These are phyloP conservation scores for Nomada goodeniana DNA, from an alignment of 2,888 invertebrate species.

Conservation along the genomic window DNA sequence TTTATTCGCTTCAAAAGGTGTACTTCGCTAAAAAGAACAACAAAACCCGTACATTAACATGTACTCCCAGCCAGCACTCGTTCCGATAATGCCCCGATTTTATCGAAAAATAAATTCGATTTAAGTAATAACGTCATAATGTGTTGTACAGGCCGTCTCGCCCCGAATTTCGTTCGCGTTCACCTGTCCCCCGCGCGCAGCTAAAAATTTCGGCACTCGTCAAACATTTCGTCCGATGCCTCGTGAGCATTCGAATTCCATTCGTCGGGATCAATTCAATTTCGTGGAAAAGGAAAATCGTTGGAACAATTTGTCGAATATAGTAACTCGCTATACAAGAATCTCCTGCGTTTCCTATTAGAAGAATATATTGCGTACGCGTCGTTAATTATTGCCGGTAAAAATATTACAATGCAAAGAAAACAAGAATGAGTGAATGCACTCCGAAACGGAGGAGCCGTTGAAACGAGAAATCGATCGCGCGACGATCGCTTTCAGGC, in stretches of 20 bases:
- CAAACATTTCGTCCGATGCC: no score
- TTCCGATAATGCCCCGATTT: slow-evolving; percentile 19
- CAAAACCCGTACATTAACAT: not conserved
- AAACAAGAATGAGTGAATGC: slow-evolving; percentile 1
- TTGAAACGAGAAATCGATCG: slow-evolving; percentile 48
- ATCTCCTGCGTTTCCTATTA: not conserved
- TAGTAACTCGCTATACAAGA: not conserved
- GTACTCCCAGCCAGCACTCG: not conserved
- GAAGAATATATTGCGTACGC: no score
- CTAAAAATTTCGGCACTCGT: no score
- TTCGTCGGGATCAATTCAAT: no score
- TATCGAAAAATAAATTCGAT: slow-evolving; percentile 29
- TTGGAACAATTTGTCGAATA: no score
- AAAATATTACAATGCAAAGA: not conserved
- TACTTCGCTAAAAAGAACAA: not conserved
- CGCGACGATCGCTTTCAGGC: slow-evolving; percentile 50
- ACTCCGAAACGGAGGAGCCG: slow-evolving; percentile 18
- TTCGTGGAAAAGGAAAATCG: no score
- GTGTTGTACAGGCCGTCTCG: not conserved
- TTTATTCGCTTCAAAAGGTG: not conserved
- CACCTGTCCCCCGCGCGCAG: not conserved
- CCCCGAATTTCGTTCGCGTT: not conserved
- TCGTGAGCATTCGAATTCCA: no score
- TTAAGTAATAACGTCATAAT: slow-evolving; percentile 24
- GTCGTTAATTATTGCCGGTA: no score